Conservation (phyloP, 2,888 invertebrate species). For the Rhagonycha fulva region DNA sequence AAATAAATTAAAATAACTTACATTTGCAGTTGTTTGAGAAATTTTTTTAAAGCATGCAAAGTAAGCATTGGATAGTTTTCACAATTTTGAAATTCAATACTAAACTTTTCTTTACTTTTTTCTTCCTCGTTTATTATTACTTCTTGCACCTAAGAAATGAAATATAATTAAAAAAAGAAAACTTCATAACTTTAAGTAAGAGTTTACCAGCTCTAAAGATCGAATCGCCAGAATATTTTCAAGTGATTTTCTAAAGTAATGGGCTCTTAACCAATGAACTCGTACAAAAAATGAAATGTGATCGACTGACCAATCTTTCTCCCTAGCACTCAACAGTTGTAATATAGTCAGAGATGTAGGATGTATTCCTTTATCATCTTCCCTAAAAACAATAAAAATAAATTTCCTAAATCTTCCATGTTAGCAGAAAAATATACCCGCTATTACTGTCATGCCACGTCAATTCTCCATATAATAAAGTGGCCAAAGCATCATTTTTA, state of each 20-base stretch:
- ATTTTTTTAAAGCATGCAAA: constrained; percentile 54
- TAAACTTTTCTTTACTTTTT: constrained; percentile 45
- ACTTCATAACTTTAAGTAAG: neutral
- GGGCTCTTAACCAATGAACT: constrained; percentile 61
- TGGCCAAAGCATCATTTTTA: constrained; percentile 57
- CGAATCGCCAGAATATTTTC: constrained; percentile 59
- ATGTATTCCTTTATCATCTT: constrained; percentile 42
- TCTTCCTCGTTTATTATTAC: constrained; percentile 36
- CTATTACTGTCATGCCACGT: constrained; percentile 7
- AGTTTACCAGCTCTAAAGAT: constrained; percentile 55
- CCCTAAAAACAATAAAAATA: neutral
- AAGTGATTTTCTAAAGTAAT: constrained; percentile 58
- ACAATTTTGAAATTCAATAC: constrained; percentile 59
- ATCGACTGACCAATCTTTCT: constrained; percentile 55
- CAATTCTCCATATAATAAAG: constrained; percentile 59
- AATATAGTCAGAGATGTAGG: constrained; percentile 57
- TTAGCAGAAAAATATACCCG: constrained; percentile 3
- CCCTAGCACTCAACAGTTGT: constrained; percentile 55
- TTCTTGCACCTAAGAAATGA: constrained; percentile 40
- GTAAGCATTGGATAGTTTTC: constrained; percentile 58
- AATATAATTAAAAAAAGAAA: constrained; percentile 34
- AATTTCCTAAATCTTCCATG: neutral
- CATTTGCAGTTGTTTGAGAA: constrained; percentile 60
- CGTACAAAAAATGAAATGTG: constrained; percentile 56
- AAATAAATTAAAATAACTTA: constrained; percentile 36